These are phyloP conservation scores for Drymonia ruficornis DNA, from an alignment of 2,888 invertebrate genomes.

Conservation along the genomic window DNA sequence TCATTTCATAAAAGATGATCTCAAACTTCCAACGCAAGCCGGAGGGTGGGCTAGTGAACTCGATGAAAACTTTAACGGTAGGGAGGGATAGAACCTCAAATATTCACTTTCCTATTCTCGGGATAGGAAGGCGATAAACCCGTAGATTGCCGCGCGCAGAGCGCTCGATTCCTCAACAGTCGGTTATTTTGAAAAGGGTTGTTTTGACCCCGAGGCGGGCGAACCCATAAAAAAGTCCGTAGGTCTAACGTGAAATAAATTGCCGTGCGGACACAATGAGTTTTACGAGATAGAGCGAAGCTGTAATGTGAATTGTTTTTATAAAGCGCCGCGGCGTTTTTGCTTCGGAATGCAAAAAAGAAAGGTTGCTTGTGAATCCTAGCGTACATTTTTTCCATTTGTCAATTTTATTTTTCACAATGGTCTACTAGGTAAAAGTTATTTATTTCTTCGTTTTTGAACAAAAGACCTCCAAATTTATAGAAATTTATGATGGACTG, in stretches of 20 bases:
- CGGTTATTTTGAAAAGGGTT: constrained; percentile 40
- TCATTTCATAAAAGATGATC: not conserved
- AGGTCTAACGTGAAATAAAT: constrained; percentile 62
- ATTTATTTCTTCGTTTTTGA: no score
- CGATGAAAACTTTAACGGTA: constrained; percentile 21
- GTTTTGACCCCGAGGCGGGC: constrained; percentile 22
- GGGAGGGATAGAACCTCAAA: constrained; percentile 17
- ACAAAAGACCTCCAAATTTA: no score
- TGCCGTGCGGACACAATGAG: constrained; percentile 36
- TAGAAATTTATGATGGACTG: no score
- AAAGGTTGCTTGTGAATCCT: no score
- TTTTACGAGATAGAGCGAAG: constrained; percentile 44
- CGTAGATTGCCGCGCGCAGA: not conserved
- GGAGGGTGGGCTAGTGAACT: constrained; percentile 10
- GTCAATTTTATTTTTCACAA: no score
- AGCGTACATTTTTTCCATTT: no score
- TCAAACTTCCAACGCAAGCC: not conserved
- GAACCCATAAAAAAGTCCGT: constrained; percentile 27
- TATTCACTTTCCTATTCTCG: constrained; percentile 25
- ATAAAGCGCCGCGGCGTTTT: not conserved
- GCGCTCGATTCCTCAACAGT: constrained; percentile 28
- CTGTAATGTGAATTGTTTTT: constrained; percentile 23
- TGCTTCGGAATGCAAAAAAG: not conserved
- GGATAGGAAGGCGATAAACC: constrained; percentile 3
- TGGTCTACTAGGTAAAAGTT: no score